Evolutionary conservation across 2,797 vertebrate genomes (phyloP).

Genomic region (Knipowitschia caucasica): DNA sequence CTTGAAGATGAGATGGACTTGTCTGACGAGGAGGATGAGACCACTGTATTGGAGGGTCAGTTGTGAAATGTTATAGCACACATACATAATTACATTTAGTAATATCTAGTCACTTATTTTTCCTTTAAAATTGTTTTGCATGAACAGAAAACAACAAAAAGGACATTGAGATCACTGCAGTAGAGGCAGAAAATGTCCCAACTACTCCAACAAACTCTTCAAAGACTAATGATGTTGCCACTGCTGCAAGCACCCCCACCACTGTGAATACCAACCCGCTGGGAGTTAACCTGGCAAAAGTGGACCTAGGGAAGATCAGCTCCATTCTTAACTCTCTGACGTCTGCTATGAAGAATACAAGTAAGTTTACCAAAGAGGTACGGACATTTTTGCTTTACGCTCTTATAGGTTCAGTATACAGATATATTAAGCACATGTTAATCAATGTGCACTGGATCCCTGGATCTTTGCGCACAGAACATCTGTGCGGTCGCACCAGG

Average conservation of each 20-base stretch:
- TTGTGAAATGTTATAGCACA: slow-evolving; percentile 11
- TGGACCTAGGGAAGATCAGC: slow-evolving; percentile 97
- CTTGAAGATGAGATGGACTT: slow-evolving; percentile 93
- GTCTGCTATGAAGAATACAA: slow-evolving; percentile 94
- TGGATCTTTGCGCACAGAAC: no score
- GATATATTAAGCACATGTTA: neutral
- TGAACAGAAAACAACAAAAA: slow-evolving; percentile 84
- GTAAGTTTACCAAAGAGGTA: slow-evolving; percentile 67
- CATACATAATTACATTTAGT: neutral
- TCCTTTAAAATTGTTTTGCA: slow-evolving; percentile 9
- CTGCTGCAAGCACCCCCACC: slow-evolving; percentile 45
- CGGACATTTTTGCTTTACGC: no score
- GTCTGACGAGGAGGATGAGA: slow-evolving; percentile 83
- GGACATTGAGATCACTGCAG: slow-evolving; percentile 65
- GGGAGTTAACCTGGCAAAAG: slow-evolving; percentile 90
- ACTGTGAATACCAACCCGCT: slow-evolving; percentile 46
- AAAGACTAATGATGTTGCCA: slow-evolving; percentile 36
- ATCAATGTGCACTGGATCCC: no score
- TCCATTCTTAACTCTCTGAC: slow-evolving; percentile 95
- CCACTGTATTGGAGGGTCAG: slow-evolving; percentile 64
- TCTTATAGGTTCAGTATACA: neutral
- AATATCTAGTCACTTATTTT: neutral
- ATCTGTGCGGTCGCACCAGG: no score
- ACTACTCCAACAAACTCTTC: slow-evolving; percentile 50
- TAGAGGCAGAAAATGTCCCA: slow-evolving; percentile 54